Evolutionary conservation across 2,888 invertebrate genomes (phyloP), one percentile per base, ranked within the genome.

Genomic region (Thecophora atra): DNA sequence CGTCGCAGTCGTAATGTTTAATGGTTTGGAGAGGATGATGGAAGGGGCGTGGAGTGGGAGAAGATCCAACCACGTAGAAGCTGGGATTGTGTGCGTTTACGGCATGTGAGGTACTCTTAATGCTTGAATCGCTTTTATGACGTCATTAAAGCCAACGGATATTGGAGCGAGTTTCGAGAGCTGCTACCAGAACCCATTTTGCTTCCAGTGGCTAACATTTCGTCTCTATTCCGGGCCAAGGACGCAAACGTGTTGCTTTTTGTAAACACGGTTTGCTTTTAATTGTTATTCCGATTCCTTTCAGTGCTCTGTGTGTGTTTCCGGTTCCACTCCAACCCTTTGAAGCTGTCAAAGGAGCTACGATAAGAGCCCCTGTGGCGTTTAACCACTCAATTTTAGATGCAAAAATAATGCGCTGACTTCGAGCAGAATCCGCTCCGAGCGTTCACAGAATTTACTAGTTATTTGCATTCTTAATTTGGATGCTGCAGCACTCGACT

Each of bases 101-200:
- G 37, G 37, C 37, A 37, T 37, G 37, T 37, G 52, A 42, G 37
- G 42, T 28, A 52, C 47, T 71, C 73, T 74, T 71, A 70, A 72
- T 73, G 73, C 76, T 77, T 72, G 70, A 76, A 75, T 75, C 72
- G 73, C 71, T 77, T 77, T 77, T 75, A 77, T 74, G 73, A 75
- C 75, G 75, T 74, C 75, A 77, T 77, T 76, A 77, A 76, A 76
- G 74, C 74, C 74, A 77, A 76, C 73, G 73, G 76, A 75, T 75
- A 76, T 76, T 76, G 73, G 74, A 76, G 73, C n/a, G 65, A 56
- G 64, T 51, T 70, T 51, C 52, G 19, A 65, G 65, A 56, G 28
- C 69, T 28, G 17, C 47, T 13, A 47, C 21, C 44, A 37, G 60
- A 70, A 63, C 62, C 62, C 52, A 52, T 70, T 63, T 52, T 24